Base-by-base conservation (phyloP, 2,888 invertebrate genomes). In the Cephus spinipes region DNA sequence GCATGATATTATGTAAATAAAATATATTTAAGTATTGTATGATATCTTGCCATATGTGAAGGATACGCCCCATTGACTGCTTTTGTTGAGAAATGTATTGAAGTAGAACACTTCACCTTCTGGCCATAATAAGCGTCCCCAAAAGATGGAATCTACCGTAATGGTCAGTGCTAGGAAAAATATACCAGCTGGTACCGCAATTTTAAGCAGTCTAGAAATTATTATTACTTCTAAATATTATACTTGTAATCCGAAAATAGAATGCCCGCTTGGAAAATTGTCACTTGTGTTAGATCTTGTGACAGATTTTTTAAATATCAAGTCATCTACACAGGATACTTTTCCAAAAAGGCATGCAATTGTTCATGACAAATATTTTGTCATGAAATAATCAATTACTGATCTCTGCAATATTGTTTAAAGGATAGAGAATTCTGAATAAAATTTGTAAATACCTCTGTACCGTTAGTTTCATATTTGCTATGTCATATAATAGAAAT, bases 41-140 rank as follows among this genome's bases (percentile, higher is more conserved):
- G 35, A 9, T 79, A 76, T 77, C 30, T 68, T 31, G 35, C 71
- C 36, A 68, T 80, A 83, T 76, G 75, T 80, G 94, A 97, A 96
- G 96, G 96, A 96, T 97, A 98, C 98, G 90, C 99, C 99, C 97
- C 98, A 99, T 85, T 98, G 93, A 2, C 97, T 95, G 92, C 99
- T 99, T 91, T 97, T 97, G 91, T 99, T 99, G 78, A 97, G 92
- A 75, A 99, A 93, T 0, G 97, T 96, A 91, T 99, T 99, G 92
- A 96, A 99, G 95, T 96, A 98, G 83, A 99, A 94, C 3, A 99
- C 99, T 93, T 98, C 97, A 23, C 97, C 98, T 93, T 99, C 99
- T 0, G 99, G 99, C 99, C 99, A 99, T 34, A 98, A 88, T 73
- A 95, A 90, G 76, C 97, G 94, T 79, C 94, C 94, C 99, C 99